Percentiles rank a stretch among this genome's conserved stretches.
Conservation (phyloP, 2,888 invertebrate species). For the Rutpela maculata region DNA sequence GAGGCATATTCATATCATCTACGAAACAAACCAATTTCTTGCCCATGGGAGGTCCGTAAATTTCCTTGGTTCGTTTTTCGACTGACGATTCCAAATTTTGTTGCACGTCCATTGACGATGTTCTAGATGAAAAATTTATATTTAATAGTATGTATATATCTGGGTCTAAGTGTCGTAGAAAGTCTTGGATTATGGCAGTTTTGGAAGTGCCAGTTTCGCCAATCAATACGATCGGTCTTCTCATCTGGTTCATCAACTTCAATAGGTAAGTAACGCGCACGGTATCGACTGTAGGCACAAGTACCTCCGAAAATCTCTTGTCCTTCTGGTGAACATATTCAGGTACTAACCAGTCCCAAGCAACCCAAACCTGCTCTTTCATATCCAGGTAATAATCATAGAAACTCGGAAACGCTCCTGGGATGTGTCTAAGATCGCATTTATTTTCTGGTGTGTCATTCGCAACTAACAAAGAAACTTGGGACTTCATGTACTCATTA, state of each 20-base stretch:
- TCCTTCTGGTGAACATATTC: constrained; percentile 83
- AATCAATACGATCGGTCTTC: constrained; percentile 86
- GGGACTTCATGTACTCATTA: constrained; percentile 85
- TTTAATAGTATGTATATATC: constrained; percentile 85
- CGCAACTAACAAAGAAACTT: constrained; percentile 79
- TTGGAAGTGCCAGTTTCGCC: constrained; percentile 96
- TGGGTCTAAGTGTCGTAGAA: constrained; percentile 82
- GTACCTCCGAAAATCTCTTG: constrained; percentile 86
- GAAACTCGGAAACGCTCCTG: constrained; percentile 82
- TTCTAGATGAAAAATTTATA: constrained; percentile 94
- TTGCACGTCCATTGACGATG: constrained; percentile 93
- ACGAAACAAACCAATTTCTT: constrained; percentile 93
- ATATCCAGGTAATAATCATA: constrained; percentile 90
- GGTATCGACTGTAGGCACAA: constrained; percentile 94
- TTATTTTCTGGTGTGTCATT: constrained; percentile 81
- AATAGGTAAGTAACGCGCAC: constrained; percentile 87
- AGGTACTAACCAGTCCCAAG: constrained; percentile 90
- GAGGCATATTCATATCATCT: constrained; percentile 97
- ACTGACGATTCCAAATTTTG: constrained; percentile 90
- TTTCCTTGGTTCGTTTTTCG: constrained; percentile 93
- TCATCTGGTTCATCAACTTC: constrained; percentile 84
- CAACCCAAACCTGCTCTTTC: constrained; percentile 83
- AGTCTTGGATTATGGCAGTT: constrained; percentile 91
- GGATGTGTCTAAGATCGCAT: constrained; percentile 84
- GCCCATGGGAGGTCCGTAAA: constrained; percentile 92